Evolutionary conservation across 2,113 vertebrate genomes (phyloP), one percentile per base, ranked within the genome.

Genomic region (Sitta europaea): DNA sequence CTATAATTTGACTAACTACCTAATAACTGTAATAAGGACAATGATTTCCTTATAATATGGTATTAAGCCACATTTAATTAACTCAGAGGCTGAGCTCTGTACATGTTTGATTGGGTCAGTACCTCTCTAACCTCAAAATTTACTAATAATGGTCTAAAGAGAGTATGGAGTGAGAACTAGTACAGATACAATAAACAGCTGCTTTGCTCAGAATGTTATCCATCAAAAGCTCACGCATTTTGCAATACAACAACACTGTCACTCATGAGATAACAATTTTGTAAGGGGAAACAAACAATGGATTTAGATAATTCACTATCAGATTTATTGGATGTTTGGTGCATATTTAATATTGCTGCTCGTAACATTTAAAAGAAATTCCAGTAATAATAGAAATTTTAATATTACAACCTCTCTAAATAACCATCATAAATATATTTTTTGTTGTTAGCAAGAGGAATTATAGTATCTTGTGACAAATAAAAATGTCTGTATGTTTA

Each of bases 21-120:
- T 98, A 98, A 99, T 99, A 98, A 99, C 98, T 98, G 97, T 98
- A 99, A 99, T 99, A 98, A 99, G 98, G 98, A 99, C 98, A 98
- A 98, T 98, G 97, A 98, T 98, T 98, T 98, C 97, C 97, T 98
- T 98, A 98, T 98, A 98, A 98, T 98, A 97, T 98, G 97, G 97
- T 98, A 98, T 98, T 98, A 98, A 98, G 96, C 97, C 96, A 75
- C 95, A 97, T 97, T 98, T 98, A 98, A 98, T 98, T 98, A 98
- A 98, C 97, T 98, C 70, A 14, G 89, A 97, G 97, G 95, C 97
- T 97, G 96, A 96, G 90, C 95, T 97, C 95, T 90, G 90, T 97
- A 98, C 90, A 92, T 97, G 94, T 98, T 98, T 97, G 97, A 98
- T 96, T 97, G 97, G 98, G 97, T 98, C 98, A 98, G 97, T 97